Evolutionary conservation across 2,797 vertebrate species (phyloP).

Genomic region (Alfaro cultratus): DNA sequence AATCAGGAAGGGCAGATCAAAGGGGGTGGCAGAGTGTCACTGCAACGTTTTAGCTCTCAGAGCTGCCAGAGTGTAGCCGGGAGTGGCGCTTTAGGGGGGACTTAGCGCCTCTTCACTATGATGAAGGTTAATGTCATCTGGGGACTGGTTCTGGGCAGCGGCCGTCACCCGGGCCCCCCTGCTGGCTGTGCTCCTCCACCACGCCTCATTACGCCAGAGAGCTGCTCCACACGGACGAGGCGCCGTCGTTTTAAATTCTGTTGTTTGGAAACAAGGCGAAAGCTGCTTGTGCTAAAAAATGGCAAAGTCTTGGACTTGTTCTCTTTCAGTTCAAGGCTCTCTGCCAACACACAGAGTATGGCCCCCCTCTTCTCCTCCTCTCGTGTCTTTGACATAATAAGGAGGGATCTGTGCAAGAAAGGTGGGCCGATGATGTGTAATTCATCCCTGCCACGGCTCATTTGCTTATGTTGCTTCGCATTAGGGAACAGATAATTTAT

Average conservation of each 20-base stretch:
- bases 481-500: constrained; percentile 86
- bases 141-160: constrained; percentile 71
- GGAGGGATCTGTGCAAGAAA: constrained; percentile 78
- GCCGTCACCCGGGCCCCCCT: constrained; percentile 28
- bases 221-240: constrained; percentile 54
- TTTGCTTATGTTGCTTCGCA: constrained; percentile 86
- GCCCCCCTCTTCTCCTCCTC: constrained; percentile 32
- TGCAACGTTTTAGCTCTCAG: constrained; percentile 79
- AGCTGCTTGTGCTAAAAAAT: constrained; percentile 47
- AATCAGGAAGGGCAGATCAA: constrained; percentile 83
- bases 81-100: constrained; percentile 75
- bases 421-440: constrained; percentile 82
- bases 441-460: constrained; percentile 86
- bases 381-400: constrained; percentile 81
- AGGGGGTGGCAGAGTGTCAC: constrained; percentile 79
- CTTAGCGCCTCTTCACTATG: constrained; percentile 80
- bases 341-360: constrained; percentile 21
- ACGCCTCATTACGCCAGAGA: constrained; percentile 73
- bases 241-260: constrained; percentile 62
- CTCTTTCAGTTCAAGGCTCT: constrained; percentile 28
- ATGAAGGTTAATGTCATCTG: constrained; percentile 83
- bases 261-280: constrained; percentile 57
- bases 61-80: constrained; percentile 75
- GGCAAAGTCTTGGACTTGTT: constrained; percentile 34
- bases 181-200: constrained; percentile 58